These are phyloP conservation scores for Chloroclystis v-ata DNA, from an alignment of 2,888 invertebrate genomes.

Conservation along the genomic window DNA sequence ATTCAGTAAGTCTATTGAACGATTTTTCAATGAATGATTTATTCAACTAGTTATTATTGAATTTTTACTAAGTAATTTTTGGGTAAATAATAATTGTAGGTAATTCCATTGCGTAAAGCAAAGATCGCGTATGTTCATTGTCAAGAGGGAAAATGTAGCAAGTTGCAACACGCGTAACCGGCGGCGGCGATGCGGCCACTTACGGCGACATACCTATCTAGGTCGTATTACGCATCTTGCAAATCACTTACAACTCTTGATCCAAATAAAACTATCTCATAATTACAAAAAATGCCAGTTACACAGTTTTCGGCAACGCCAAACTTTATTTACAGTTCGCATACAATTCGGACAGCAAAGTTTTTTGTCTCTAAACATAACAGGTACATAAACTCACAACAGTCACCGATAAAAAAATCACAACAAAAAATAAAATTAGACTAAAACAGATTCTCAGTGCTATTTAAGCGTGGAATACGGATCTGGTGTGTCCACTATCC, in stretches of 20 bases:
- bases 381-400: slow-evolving; percentile 77
- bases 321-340: slow-evolving; percentile 50
- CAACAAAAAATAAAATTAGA: slow-evolving; percentile 53
- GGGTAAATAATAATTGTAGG: slow-evolving; percentile 1
- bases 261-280: slow-evolving; percentile 44
- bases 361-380: slow-evolving; percentile 54
- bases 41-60: too few relatives aligned
- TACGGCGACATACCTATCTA: slow-evolving; percentile 60
- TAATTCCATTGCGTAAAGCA: slow-evolving; percentile 48
- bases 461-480: slow-evolving; percentile 49
- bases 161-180: slow-evolving; percentile 48
- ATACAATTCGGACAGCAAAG: slow-evolving; percentile 29
- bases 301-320: slow-evolving; percentile 46
- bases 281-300: slow-evolving; percentile 47
- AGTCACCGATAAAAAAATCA: slow-evolving; percentile 54
- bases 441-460: slow-evolving; percentile 62
- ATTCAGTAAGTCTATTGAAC: too few relatives aligned
- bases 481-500: slow-evolving; percentile 54
- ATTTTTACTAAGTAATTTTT: not conserved
- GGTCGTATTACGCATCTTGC: slow-evolving; percentile 68
- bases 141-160: slow-evolving; percentile 56
- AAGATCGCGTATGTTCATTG: slow-evolving; percentile 58
- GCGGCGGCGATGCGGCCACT: slow-evolving; percentile 44
- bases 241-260: slow-evolving; percentile 51
- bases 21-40: too few relatives aligned